Evolutionary conservation across 2,113 vertebrate genomes (phyloP).

Genomic region (Dromaius novaehollandiae): DNA sequence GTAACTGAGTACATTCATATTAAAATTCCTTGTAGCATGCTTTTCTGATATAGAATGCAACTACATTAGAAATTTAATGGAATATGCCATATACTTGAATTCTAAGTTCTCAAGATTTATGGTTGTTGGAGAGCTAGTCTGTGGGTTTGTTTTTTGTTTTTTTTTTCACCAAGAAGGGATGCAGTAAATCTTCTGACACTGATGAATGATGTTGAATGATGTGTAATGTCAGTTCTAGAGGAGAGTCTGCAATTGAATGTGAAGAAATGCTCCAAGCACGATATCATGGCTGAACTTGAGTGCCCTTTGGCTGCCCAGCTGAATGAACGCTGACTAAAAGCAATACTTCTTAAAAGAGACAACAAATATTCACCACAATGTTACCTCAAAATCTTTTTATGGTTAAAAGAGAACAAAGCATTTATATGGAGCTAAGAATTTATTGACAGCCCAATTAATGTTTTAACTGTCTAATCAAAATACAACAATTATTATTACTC

Average conservation of each 20-base stretch:
- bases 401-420: accelerated
- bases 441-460: not conserved
- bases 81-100: not conserved
- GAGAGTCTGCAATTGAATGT: not conserved
- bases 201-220: not conserved
- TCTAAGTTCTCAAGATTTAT: not conserved
- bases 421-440: not conserved
- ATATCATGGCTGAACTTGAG: not conserved
- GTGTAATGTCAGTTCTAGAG: not conserved
- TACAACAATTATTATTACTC: not conserved
- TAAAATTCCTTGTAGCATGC: not conserved
- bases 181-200: not conserved
- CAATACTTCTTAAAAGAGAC: not conserved
- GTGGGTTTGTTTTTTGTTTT: not conserved
- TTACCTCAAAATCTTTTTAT: not conserved
- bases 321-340: not conserved
- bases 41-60: not conserved
- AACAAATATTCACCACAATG: not conserved
- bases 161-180: not conserved
- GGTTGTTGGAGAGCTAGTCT: not conserved
- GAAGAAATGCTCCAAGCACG: not conserved
- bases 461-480: not conserved
- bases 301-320: not conserved
- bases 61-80: not conserved
- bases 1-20: not conserved